These are phyloP conservation scores for Sebastes steindachneri DNA, from an alignment of 2,797 vertebrate species.

Conservation along the genomic window DNA sequence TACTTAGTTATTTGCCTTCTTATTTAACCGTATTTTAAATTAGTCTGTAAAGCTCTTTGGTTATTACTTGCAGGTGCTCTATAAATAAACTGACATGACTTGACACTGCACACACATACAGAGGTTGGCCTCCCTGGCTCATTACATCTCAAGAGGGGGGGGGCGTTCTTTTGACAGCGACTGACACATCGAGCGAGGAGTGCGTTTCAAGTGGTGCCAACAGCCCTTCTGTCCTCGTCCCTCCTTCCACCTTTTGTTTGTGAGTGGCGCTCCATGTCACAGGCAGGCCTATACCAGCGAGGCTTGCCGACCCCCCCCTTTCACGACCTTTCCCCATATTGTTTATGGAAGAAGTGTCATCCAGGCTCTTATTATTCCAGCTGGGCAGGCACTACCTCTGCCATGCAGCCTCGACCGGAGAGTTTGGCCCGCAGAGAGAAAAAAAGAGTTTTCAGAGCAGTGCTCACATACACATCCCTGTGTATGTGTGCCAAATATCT, in stretches of 20 bases:
- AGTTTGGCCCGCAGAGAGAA: constrained; percentile 19
- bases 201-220: constrained; percentile 68
- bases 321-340: constrained; percentile 37
- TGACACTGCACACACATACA: background rate
- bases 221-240: constrained; percentile 49
- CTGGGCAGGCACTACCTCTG: constrained; percentile 58
- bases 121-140: constrained; percentile 14
- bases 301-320: constrained; percentile 6
- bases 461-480: constrained; percentile 12
- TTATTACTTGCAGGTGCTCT: background rate
- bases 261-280: constrained; percentile 49
- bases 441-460: constrained; percentile 20
- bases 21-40: background rate
- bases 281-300: constrained; percentile 19
- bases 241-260: constrained; percentile 71
- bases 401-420: constrained; percentile 25
- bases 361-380: constrained; percentile 78
- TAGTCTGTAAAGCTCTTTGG: background rate
- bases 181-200: constrained; percentile 35
- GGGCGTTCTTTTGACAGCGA: constrained; percentile 16
- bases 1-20: background rate
- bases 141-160: constrained; percentile 10
- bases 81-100: background rate
- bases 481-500: constrained; percentile 50
- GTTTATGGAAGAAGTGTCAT: constrained; percentile 74